These are phyloP conservation scores for Mimumesa dahlbomi DNA, from an alignment of 2,888 invertebrate species.

Conservation along the genomic window DNA sequence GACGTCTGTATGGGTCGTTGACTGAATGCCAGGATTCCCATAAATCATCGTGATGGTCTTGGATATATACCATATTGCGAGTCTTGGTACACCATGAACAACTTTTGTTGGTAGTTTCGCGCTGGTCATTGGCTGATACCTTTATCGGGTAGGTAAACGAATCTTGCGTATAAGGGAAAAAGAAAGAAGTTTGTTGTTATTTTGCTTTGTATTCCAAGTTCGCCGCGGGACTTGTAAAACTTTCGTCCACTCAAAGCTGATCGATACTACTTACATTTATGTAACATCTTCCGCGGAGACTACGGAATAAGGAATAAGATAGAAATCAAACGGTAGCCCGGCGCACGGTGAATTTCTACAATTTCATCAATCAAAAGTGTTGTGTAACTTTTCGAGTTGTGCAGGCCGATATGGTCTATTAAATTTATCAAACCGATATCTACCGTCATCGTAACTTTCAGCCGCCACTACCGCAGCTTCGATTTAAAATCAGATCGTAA, in stretches of 20 bases:
- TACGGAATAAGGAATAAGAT: not conserved
- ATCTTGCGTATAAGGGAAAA: not conserved
- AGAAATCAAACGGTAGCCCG: conserved; percentile 3
- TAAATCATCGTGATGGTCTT: conserved; percentile 66
- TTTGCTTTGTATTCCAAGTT: not conserved
- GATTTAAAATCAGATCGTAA: too few species aligned
- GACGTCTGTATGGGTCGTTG: conserved; percentile 34
- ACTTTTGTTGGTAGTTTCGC: not conserved
- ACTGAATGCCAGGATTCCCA: conserved; percentile 56
- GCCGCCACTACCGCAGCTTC: too few species aligned
- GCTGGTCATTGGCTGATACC: conserved; percentile 7
- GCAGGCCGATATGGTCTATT: too few species aligned
- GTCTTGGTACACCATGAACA: conserved; percentile 3
- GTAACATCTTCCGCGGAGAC: not conserved
- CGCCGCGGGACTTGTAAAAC: not conserved
- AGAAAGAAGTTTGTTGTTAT: conserved; percentile 19
- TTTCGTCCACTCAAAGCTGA: not conserved
- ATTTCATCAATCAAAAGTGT: conserved; percentile 3
- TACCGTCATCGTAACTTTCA: too few species aligned
- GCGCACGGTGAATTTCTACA: not conserved
- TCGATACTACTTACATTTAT: conserved; percentile 2
- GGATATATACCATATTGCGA: conserved; percentile 28
- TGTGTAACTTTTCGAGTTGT: not conserved
- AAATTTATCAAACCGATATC: too few species aligned
- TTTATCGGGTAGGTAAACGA: conserved; percentile 12